Conservation (phyloP, 1,140 invertebrate species). For the Mycetomoellerius zeteki region DNA sequence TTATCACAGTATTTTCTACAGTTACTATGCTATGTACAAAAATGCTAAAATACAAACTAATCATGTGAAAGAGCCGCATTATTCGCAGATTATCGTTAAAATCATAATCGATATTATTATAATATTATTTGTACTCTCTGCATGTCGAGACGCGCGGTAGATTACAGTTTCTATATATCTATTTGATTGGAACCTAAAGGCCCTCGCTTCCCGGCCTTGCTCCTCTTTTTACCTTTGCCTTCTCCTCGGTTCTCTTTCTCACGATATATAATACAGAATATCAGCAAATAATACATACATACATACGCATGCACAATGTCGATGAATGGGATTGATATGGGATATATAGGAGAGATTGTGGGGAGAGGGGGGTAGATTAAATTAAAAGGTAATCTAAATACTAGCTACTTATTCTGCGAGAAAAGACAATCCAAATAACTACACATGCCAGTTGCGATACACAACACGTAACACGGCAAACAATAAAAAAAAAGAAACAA, state of each 20-base stretch:
- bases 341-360: not conserved
- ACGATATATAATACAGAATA: slow-evolving; percentile 54
- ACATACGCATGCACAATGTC: slow-evolving; percentile 77
- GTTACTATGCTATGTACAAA: slow-evolving; percentile 84
- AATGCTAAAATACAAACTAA: slow-evolving; percentile 79
- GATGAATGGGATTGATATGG: slow-evolving; percentile 55
- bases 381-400: slow-evolving; percentile 74
- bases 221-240: slow-evolving; percentile 55
- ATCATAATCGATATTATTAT: slow-evolving; percentile 65
- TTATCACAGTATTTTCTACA: slow-evolving; percentile 86
- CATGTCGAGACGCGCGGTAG: slow-evolving; percentile 60
- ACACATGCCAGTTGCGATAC: slow-evolving; percentile 81
- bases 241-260: slow-evolving; percentile 16
- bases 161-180: slow-evolving; percentile 54
- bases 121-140: slow-evolving; percentile 79
- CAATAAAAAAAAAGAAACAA: slow-evolving; percentile 33
- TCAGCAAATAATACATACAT: slow-evolving; percentile 60
- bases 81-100: slow-evolving; percentile 65
- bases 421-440: slow-evolving; percentile 78
- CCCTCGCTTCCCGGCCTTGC: not conserved
- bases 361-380: slow-evolving; percentile 59
- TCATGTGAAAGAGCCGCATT: slow-evolving; percentile 67
- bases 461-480: slow-evolving; percentile 67
- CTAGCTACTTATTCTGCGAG: slow-evolving; percentile 81
- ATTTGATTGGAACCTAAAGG: slow-evolving; percentile 9